Evolutionary conservation across 1,140 invertebrate genomes (phyloP), one percentile per base, ranked within the genome.

Genomic region (Andrena cerasifolii): DNA sequence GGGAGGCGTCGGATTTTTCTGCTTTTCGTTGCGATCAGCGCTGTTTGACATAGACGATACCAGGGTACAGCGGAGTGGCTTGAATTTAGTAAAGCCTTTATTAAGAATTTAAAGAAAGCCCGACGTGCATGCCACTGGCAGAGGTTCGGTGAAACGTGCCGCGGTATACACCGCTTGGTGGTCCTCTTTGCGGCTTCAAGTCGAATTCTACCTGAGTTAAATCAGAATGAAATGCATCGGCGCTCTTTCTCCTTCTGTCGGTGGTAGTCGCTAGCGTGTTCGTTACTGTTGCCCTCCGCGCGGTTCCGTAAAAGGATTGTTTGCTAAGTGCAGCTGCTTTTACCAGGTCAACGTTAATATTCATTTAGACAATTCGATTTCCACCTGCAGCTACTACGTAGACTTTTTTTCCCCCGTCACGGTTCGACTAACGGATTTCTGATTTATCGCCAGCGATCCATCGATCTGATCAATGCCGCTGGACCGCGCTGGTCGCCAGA

Each of bases 151-250:
- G 5, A 6, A 63, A 40, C 36, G 26, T 73, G 28, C 36, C 43
- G 40, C 43, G 59, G 10, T 24, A 12, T 5, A n/a, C 28, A 51
- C 24, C 45, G 8, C 10, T 8, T 45, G 51, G 26, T 28, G n/a
- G n/a, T n/a, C 28, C 40, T 24, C 16, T 66, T 3, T 10, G 74
- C 62, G 47, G 56, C 63, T 82, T 75, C 76, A 79, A 85, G 83
- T 86, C 77, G 75, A 84, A 81, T 87, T 73, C 66, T 68, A 80
- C 80, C 78, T 33, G 40, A 75, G 77, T 84, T 80, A 87, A 83
- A 79, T 65, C 26, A 74, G 51, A 24, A 53, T 28, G 66, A 71
- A 66, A 82, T 82, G 74, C 79, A 81, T 75, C 72, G 61, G 61
- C 77, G 28, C 74, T 10, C 4, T n/a, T n/a, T 40, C 36, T 10